phyloP scores from a whole-genome alignment of 2,113 vertebrate genomes.

The Nothobranchius kuhntae region DNA sequence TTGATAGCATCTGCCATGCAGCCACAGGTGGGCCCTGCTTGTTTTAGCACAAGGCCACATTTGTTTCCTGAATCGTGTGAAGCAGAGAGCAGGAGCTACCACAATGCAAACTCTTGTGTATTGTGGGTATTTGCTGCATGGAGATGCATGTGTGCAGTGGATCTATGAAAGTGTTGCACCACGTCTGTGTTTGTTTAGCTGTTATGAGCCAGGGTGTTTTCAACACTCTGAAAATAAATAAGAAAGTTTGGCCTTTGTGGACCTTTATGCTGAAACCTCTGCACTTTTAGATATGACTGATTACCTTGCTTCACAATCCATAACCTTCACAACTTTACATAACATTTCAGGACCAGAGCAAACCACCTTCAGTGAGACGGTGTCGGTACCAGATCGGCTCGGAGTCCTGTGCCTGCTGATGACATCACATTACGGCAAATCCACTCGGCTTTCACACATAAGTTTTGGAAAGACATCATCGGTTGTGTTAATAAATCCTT shows the following conservation, averaged over 20 bases:
- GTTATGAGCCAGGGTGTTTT: neutral
- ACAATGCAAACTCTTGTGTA: conserved; percentile 33
- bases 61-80: conserved; percentile 87
- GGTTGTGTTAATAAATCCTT: too few species aligned
- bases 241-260: neutral
- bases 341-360: too few species aligned
- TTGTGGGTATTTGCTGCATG: conserved; percentile 2
- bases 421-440: too few species aligned
- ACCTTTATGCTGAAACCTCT: too few species aligned
- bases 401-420: too few species aligned
- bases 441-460: too few species aligned
- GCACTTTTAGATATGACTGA: too few species aligned
- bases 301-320: too few species aligned
- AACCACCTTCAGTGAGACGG: too few species aligned
- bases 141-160: neutral
- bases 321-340: too few species aligned
- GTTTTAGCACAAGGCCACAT: conserved; percentile 62
- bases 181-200: conserved; percentile 30
- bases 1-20: conserved; percentile 56
- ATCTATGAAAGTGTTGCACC: conserved; percentile 31
- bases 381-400: too few species aligned
- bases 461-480: too few species aligned
- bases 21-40: conserved; percentile 59
- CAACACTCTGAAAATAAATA: neutral
- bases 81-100: conserved; percentile 76